phyloP scores from a whole-genome alignment of 1,140 invertebrate species.

The Papilio xuthus region DNA sequence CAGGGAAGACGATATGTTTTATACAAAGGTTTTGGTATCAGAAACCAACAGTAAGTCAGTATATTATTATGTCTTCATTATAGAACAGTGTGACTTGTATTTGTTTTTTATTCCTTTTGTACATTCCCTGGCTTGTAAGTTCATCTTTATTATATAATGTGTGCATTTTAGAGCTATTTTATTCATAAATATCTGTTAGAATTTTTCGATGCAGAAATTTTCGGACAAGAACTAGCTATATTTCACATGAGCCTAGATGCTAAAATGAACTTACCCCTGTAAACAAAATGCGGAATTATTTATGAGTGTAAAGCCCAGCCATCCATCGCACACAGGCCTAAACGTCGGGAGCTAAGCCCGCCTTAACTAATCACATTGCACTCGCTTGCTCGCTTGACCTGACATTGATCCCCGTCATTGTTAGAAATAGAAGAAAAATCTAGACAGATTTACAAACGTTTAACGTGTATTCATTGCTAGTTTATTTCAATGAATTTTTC shows the following conservation, averaged over 20 bases:
- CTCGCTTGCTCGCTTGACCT: slow-evolving; percentile 17
- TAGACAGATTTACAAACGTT: slow-evolving; percentile 11
- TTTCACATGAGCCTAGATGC: not conserved
- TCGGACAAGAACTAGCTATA: not conserved
- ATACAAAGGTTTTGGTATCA: too few species aligned
- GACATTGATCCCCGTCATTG: slow-evolving; percentile 21
- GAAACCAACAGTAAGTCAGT: too few species aligned
- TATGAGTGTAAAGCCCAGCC: not conserved
- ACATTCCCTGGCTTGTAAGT: too few species aligned
- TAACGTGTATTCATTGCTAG: slow-evolving; percentile 2
- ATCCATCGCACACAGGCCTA: slow-evolving; percentile 15
- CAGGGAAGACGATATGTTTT: too few species aligned
- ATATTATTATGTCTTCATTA: too few species aligned
- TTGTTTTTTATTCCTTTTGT: too few species aligned
- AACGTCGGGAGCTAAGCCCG: slow-evolving; percentile 18
- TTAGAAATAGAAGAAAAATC: slow-evolving; percentile 25
- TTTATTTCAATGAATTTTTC: not conserved
- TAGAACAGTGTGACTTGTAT: too few species aligned
- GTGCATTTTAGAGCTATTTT: too few species aligned
- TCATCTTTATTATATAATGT: too few species aligned
- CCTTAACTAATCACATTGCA: slow-evolving; percentile 24
- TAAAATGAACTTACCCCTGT: slow-evolving; percentile 17
- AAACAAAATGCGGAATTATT: slow-evolving; percentile 22
- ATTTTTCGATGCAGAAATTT: not conserved
- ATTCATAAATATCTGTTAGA: not conserved